These are phyloP conservation scores for Dolichopus griseipennis DNA, from an alignment of 2,888 invertebrate genomes.

Conservation along the genomic window DNA sequence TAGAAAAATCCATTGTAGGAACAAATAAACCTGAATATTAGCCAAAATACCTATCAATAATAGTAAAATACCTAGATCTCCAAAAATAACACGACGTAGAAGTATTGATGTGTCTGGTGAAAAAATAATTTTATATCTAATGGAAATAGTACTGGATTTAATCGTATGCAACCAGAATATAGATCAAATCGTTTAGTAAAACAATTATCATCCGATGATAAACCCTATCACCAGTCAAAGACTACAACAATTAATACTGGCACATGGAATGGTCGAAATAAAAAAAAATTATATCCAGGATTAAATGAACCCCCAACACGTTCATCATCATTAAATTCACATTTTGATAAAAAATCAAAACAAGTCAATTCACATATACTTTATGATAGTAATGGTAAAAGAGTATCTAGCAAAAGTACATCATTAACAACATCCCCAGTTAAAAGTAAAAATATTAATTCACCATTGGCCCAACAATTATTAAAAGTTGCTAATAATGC, in stretches of 20 bases:
- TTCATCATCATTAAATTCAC: conserved; percentile 35
- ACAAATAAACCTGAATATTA: conserved; percentile 12
- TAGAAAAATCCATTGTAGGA: conserved; percentile 9
- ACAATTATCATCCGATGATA: conserved; percentile 4
- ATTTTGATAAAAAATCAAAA: conserved; percentile 44
- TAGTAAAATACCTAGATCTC: conserved; percentile 44
- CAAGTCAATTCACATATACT: conserved; percentile 39
- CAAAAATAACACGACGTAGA: conserved; percentile 35
- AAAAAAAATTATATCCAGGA: conserved; percentile 22
- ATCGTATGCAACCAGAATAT: conserved; percentile 40
- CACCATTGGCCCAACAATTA: conserved; percentile 61
- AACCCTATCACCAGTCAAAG: neutral
- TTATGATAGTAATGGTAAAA: conserved; percentile 46
- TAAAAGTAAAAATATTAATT: conserved; percentile 53
- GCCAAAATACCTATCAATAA: neutral
- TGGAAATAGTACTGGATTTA: conserved; percentile 32
- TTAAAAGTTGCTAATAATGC: conserved; percentile 60
- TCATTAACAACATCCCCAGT: conserved; percentile 46
- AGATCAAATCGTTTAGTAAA: conserved; percentile 44
- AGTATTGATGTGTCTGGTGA: conserved; percentile 38
- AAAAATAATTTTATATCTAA: conserved; percentile 33
- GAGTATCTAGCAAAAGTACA: conserved; percentile 40
- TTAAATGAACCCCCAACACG: conserved; percentile 50
- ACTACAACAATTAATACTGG: neutral
- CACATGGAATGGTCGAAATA: conserved; percentile 64